phyloP scores from a whole-genome alignment of 2,888 invertebrate genomes.

The Eledona agricola region DNA sequence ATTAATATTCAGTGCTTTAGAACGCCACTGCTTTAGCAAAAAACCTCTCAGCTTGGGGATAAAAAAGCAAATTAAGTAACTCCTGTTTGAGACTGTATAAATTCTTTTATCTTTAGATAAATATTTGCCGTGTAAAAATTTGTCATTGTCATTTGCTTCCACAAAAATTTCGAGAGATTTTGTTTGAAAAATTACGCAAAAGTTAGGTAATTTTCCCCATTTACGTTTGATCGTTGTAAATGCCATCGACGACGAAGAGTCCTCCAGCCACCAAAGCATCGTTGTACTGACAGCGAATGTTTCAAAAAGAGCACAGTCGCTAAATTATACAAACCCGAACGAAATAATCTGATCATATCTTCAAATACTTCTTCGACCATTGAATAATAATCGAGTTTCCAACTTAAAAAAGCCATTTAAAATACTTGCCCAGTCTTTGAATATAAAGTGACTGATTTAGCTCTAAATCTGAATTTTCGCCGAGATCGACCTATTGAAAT shows the following conservation, averaged over 20 bases:
- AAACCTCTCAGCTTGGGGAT: too few relatives aligned
- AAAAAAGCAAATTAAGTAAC: too few relatives aligned
- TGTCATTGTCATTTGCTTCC: too few relatives aligned
- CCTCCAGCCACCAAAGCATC: slow-evolving; percentile 6
- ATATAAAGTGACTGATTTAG: slow-evolving; percentile 55
- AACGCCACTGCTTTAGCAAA: too few relatives aligned
- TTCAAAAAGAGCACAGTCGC: slow-evolving; percentile 27
- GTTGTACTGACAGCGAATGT: slow-evolving; percentile 9
- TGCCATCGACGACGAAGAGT: slow-evolving; percentile 12
- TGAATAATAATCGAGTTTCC: slow-evolving; percentile 38
- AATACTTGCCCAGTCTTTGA: slow-evolving; percentile 50
- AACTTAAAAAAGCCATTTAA: slow-evolving; percentile 49
- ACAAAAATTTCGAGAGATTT: too few relatives aligned
- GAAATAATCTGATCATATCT: slow-evolving; percentile 40
- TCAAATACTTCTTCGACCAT: slow-evolving; percentile 37
- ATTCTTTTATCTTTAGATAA: too few relatives aligned
- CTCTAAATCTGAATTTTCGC: slow-evolving; percentile 34
- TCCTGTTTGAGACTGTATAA: too few relatives aligned
- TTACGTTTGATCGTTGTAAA: slow-evolving; percentile 10
- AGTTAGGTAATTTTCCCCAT: too few relatives aligned
- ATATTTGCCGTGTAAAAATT: too few relatives aligned
- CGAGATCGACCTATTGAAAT: slow-evolving; percentile 33
- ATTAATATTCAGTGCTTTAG: too few relatives aligned
- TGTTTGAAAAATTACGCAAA: too few relatives aligned
- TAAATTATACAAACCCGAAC: slow-evolving; percentile 31